Base-by-base conservation (phyloP, 2,113 vertebrate genomes). In the Pipa parva region DNA sequence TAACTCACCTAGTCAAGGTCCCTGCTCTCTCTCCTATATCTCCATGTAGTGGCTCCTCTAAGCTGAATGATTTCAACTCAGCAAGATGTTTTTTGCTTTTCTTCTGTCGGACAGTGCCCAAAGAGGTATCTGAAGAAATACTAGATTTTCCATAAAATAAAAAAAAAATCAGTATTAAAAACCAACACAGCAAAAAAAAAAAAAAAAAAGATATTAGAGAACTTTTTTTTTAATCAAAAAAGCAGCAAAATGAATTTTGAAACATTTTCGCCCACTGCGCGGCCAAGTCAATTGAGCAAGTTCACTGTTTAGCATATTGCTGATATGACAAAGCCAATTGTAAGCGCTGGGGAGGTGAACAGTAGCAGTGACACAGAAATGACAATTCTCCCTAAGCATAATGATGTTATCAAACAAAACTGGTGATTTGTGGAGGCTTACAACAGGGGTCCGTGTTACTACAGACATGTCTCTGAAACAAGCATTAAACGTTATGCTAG, bases 31-130 rank as follows among this genome's bases (percentile, higher is more conserved):
- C 52, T 4, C 18, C 39, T 24, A 37, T 37, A 57, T 58, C 52
- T 10, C 55, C 51, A 49, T 37, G 55, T 1, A 67, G 28, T 21
- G 64, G 64, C 1, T 89, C 87, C 68, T 94, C 90, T 65, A 94
- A 62, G 70, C 91, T 94, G 59, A 79, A 71, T n/a, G 87, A 81
- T 67, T 77, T 90, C 74, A 81, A 82, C 50, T 27, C 64, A 31
- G 87, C 83, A 28, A 45, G 21, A 58, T 76, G 83, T 57, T 42
- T 78, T 21, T 17, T 27, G 31, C 68, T 76, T 71, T 74, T 85
- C 63, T 78, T 87, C 45, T 67, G 45, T 65, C 83, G 90, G 24
- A 73, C 71, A 0, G 81, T 63, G 72, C 84, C 74, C 39, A 76
- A 0, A 4, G 51, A n/a, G 0, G 21, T 1, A 15, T 67, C 45